phyloP scores from a whole-genome alignment of 2,797 vertebrate species.

The Furcifer pardalis region DNA sequence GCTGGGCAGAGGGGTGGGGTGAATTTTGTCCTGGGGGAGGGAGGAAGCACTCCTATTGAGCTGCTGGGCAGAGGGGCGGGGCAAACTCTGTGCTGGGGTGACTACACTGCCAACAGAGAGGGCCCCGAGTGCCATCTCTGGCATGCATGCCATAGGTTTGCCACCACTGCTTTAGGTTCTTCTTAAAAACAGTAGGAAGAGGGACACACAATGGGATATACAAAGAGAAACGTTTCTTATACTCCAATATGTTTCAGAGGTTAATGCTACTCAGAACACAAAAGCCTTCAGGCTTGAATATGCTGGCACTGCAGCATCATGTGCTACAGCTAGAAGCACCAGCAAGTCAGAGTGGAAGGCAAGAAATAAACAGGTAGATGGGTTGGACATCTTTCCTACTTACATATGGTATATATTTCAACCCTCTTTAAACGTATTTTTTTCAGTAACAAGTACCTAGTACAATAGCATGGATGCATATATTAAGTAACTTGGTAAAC shows the following conservation, averaged over 20 bases:
- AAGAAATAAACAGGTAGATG: background rate
- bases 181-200: too few relatives aligned
- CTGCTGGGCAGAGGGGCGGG: too few relatives aligned
- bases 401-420: background rate
- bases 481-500: background rate
- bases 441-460: background rate
- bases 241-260: background rate
- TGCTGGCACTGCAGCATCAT: background rate
- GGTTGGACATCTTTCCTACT: background rate
- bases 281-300: background rate
- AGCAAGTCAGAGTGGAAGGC: background rate
- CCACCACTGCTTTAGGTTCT: too few relatives aligned
- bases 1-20: too few relatives aligned
- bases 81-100: too few relatives aligned
- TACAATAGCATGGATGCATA: background rate
- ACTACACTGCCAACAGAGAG: too few relatives aligned
- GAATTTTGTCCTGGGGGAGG: too few relatives aligned
- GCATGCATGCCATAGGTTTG: too few relatives aligned
- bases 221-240: background rate
- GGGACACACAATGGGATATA: background rate
- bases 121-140: too few relatives aligned
- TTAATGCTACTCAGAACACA: background rate
- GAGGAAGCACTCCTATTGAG: too few relatives aligned
- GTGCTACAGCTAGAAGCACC: background rate
- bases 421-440: background rate